Evolutionary conservation across 2,113 vertebrate species (phyloP).

Genomic region (Mesembrinibis cayennensis): DNA sequence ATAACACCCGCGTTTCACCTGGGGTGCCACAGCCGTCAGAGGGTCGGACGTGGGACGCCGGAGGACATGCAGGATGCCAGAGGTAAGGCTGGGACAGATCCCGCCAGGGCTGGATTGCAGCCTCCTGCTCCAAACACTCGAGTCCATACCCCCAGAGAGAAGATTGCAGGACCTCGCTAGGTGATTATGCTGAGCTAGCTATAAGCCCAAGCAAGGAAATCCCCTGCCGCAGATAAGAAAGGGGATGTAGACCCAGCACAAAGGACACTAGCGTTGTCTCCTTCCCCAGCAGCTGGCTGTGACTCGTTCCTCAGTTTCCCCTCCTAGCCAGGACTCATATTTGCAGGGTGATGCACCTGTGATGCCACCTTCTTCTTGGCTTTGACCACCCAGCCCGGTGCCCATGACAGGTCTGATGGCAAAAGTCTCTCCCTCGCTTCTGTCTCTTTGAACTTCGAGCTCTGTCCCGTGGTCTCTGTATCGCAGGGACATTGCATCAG

Average conservation of each 20-base stretch:
- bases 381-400: not conserved
- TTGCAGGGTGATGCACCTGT: not conserved
- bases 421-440: not conserved
- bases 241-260: not conserved
- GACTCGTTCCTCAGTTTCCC: not conserved
- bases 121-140: not conserved
- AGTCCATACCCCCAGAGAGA: not conserved
- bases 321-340: not conserved
- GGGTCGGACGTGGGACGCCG: not conserved
- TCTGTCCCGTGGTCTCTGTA: accelerated
- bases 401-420: accelerated
- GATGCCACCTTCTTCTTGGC: not conserved
- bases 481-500: not conserved
- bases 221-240: not conserved
- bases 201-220: not conserved
- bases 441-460: not conserved
- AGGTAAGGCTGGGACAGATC: not conserved
- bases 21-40: not conserved
- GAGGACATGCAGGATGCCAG: not conserved
- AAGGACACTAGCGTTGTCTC: not conserved
- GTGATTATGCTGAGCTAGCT: not conserved
- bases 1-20: accelerated
- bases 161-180: not conserved
- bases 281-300: not conserved
- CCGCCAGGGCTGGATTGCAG: not conserved